Evolutionary conservation across 2,888 invertebrate species (phyloP).

Genomic region (Oligia fasciuncula): DNA sequence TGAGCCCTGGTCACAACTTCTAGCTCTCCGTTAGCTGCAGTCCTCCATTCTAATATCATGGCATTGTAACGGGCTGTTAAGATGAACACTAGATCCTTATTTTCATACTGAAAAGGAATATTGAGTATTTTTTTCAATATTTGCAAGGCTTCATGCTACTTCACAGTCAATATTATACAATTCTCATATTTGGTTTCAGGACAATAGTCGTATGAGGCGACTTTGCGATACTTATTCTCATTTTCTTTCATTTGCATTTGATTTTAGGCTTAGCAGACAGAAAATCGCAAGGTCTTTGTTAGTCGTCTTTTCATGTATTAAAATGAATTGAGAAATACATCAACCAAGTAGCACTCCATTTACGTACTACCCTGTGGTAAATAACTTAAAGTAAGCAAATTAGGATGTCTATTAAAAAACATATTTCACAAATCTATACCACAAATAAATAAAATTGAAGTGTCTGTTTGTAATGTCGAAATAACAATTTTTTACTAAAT

Average conservation of each 20-base stretch:
- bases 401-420: background rate
- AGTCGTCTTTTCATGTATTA: no score
- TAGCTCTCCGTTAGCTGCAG: conserved; percentile 93
- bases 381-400: background rate
- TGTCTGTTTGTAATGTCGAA: no score
- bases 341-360: background rate
- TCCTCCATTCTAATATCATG: conserved; percentile 98
- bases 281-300: no score
- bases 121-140: conserved; percentile 2
- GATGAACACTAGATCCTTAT: conserved; percentile 97
- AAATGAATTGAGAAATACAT: background rate
- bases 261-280: background rate
- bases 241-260: background rate
- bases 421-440: background rate
- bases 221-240: background rate
- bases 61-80: conserved; percentile 98
- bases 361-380: no score
- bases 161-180: background rate
- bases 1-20: conserved; percentile 98
- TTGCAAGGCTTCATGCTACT: background rate
- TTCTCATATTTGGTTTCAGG: background rate
- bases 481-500: no score
- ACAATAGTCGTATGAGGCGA: rapidly evolving
- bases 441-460: no score
- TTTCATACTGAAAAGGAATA: conserved; percentile 92